Conservation (phyloP, 1,140 invertebrate genomes). For the Lepidotrigona ventralis region DNA sequence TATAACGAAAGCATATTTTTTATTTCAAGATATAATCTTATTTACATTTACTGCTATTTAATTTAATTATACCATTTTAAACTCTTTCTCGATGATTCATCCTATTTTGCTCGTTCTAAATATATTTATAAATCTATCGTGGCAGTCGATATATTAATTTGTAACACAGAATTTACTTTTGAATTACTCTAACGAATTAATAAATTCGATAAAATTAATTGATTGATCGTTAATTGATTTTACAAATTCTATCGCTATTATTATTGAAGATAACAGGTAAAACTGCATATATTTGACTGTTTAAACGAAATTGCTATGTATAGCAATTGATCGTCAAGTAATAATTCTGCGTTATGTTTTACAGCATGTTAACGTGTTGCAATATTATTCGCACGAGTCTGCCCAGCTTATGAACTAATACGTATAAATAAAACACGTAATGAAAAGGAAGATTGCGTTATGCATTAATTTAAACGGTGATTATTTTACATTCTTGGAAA, state of each 20-base stretch:
- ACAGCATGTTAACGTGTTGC: neutral
- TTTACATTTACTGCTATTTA: too few relatives aligned
- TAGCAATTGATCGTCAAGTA: neutral
- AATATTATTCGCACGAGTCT: constrained; percentile 13
- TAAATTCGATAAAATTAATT: neutral
- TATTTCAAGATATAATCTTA: too few relatives aligned
- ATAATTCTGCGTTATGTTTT: neutral
- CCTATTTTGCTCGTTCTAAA: too few relatives aligned
- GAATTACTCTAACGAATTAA: neutral
- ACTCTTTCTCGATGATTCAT: too few relatives aligned
- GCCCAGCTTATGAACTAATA: constrained; percentile 10
- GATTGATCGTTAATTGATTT: neutral
- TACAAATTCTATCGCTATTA: neutral
- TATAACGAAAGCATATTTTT: too few relatives aligned
- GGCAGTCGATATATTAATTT: neutral
- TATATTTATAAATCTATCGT: too few relatives aligned
- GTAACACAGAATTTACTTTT: neutral
- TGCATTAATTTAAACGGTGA: neutral
- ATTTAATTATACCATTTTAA: too few relatives aligned
- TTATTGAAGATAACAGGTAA: too few relatives aligned
- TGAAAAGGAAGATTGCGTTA: neutral
- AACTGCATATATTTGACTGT: neutral
- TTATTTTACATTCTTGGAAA: constrained; percentile 25
- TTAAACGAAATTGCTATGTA: neutral
- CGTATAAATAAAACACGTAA: constrained; percentile 10